Conservation (phyloP, 2,888 invertebrate species). For the Drosophila gaucha region DNA sequence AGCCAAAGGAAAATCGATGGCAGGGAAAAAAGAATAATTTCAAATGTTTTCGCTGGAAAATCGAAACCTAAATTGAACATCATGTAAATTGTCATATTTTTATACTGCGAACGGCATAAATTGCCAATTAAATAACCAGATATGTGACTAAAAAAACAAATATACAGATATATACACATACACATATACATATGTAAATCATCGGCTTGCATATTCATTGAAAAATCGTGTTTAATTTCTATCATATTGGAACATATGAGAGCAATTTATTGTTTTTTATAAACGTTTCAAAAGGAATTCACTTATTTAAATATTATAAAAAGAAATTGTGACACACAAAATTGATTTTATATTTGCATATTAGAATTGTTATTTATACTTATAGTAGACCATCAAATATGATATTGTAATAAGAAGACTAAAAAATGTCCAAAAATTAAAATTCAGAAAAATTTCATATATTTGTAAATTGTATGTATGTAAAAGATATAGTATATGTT, state of each 20-base stretch:
- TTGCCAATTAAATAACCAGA: slow-evolving; percentile 39
- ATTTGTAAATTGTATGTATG: too few species aligned
- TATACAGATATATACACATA: not conserved
- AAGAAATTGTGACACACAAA: too few species aligned
- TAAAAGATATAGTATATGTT: too few species aligned
- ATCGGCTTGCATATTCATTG: not conserved
- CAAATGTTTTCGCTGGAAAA: slow-evolving; percentile 18
- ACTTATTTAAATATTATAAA: too few species aligned
- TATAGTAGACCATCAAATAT: too few species aligned
- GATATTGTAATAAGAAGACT: too few species aligned
- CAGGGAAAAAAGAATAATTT: slow-evolving; percentile 38
- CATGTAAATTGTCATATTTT: slow-evolving; percentile 16
- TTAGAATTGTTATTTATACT: not conserved
- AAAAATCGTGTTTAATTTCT: not conserved
- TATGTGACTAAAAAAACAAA: not conserved
- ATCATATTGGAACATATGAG: not conserved
- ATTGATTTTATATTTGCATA: not conserved
- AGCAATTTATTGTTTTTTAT: not conserved
- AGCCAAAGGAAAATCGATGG: slow-evolving; percentile 20
- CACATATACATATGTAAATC: not conserved
- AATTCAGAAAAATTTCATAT: too few species aligned
- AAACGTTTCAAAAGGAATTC: too few species aligned
- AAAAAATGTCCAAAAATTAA: too few species aligned
- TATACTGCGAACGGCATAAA: slow-evolving; percentile 16
- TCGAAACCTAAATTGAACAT: slow-evolving; percentile 24